Conservation (phyloP, 2,888 invertebrate genomes). For the Lithophane socia region DNA sequence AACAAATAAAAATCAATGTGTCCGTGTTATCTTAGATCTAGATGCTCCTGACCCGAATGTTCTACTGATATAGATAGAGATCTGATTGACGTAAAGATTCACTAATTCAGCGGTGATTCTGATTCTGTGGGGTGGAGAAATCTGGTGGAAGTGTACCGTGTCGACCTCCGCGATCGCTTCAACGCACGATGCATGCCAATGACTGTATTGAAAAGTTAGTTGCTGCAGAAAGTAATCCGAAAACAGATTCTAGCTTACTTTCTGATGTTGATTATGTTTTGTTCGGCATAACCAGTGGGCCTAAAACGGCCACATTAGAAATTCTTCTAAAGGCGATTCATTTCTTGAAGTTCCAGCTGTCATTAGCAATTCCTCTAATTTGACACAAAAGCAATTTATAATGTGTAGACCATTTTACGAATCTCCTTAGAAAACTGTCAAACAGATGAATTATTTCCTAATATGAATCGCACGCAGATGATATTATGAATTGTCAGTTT, state of each 20-base stretch:
- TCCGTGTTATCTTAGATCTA: constrained; percentile 79
- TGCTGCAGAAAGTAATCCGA: constrained; percentile 55
- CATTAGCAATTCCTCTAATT: too few relatives aligned
- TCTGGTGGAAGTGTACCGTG: constrained; percentile 68
- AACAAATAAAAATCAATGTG: constrained; percentile 82
- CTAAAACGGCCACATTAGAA: too few relatives aligned
- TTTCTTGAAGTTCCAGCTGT: too few relatives aligned
- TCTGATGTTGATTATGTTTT: constrained; percentile 41
- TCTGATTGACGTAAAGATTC: constrained; percentile 86
- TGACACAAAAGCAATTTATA: too few relatives aligned
- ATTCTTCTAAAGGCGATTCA: too few relatives aligned
- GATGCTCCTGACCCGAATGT: constrained; percentile 86
- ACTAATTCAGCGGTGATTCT: constrained; percentile 74
- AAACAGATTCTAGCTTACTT: constrained; percentile 33
- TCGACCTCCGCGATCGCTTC: constrained; percentile 64
- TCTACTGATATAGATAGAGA: constrained; percentile 74
- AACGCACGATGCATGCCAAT: constrained; percentile 68
- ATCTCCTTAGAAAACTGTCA: too few relatives aligned
- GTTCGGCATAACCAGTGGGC: constrained; percentile 16
- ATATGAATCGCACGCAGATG: too few relatives aligned
- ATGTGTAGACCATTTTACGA: too few relatives aligned
- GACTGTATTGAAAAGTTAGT: constrained; percentile 51
- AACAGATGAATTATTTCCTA: too few relatives aligned
- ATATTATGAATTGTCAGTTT: too few relatives aligned
- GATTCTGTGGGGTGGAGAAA: constrained; percentile 68